Percentiles rank a stretch among this genome's conserved stretches.
These are phyloP conservation scores for Troilus luridus DNA, from an alignment of 2,888 invertebrate species.

Conservation along the genomic window DNA sequence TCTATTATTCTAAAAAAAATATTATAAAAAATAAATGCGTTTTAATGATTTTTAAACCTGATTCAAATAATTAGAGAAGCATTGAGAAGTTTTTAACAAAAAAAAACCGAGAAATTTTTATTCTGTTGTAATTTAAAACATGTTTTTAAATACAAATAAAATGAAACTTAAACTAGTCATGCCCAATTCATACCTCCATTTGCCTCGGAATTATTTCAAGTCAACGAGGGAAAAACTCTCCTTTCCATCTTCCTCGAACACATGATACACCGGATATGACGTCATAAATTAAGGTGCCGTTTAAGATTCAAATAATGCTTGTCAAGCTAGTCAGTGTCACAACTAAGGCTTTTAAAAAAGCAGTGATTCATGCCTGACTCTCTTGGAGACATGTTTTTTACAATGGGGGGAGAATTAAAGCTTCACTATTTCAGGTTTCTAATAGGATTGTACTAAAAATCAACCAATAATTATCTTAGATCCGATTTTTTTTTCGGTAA, in stretches of 20 bases:
- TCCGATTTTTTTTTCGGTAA: too few relatives aligned
- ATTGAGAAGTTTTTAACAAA: too few relatives aligned
- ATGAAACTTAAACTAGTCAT: neutral
- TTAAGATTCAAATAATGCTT: slow-evolving; percentile 21
- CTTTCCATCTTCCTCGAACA: neutral
- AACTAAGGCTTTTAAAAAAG: slow-evolving; percentile 11
- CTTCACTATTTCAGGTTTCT: neutral
- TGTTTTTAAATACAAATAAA: neutral
- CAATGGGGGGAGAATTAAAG: neutral
- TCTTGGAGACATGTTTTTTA: slow-evolving; percentile 11
- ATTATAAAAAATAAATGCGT: too few relatives aligned
- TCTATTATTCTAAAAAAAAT: too few relatives aligned
- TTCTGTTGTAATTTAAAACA: too few relatives aligned
- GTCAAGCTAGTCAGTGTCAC: slow-evolving; percentile 24
- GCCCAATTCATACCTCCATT: neutral
- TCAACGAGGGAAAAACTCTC: neutral
- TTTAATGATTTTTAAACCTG: too few relatives aligned
- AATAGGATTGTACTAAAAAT: neutral
- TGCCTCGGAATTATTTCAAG: neutral
- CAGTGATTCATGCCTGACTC: slow-evolving; percentile 11
- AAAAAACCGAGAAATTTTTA: too few relatives aligned
- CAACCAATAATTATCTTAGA: neutral
- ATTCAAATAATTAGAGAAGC: too few relatives aligned
- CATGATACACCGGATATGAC: slow-evolving; percentile 14
- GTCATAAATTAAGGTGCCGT: slow-evolving; percentile 19